phyloP scores from a whole-genome alignment of 2,888 invertebrate genomes.

The Heliconius cydno region DNA sequence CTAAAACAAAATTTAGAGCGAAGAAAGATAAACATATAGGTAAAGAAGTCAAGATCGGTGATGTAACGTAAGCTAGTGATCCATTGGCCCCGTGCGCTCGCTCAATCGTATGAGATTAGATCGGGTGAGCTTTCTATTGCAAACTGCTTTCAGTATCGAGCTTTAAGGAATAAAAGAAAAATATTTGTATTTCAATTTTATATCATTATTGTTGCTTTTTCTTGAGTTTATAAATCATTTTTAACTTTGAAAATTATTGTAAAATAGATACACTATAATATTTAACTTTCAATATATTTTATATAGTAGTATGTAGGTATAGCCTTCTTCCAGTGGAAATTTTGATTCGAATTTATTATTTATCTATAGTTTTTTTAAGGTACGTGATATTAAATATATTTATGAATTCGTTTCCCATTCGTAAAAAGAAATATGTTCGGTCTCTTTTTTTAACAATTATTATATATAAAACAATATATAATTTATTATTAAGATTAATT shows the following conservation, averaged over 20 bases:
- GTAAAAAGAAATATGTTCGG: too few relatives aligned
- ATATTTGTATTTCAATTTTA: neutral
- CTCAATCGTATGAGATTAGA: slow-evolving; percentile 77
- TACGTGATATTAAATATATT: too few relatives aligned
- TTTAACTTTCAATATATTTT: neutral
- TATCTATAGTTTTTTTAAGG: too few relatives aligned
- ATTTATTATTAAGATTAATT: neutral
- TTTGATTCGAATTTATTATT: too few relatives aligned
- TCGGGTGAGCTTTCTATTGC: slow-evolving; percentile 70
- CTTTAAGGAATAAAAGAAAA: slow-evolving; percentile 43
- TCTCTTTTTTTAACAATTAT: neutral
- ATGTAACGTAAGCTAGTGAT: slow-evolving; percentile 81
- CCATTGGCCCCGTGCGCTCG: slow-evolving; percentile 71
- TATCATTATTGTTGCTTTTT: neutral
- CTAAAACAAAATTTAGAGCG: neutral
- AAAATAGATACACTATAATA: neutral
- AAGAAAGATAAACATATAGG: slow-evolving; percentile 55
- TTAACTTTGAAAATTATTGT: neutral
- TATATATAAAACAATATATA: neutral
- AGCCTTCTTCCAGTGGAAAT: too few relatives aligned
- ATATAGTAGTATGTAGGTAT: too few relatives aligned
- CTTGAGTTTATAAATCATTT: too few relatives aligned
- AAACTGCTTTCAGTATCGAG: slow-evolving; percentile 61
- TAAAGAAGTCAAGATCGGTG: slow-evolving; percentile 77
- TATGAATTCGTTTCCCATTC: too few relatives aligned